Conservation (phyloP, 2,797 vertebrate species). For the Sebastes wilsoni region DNA sequence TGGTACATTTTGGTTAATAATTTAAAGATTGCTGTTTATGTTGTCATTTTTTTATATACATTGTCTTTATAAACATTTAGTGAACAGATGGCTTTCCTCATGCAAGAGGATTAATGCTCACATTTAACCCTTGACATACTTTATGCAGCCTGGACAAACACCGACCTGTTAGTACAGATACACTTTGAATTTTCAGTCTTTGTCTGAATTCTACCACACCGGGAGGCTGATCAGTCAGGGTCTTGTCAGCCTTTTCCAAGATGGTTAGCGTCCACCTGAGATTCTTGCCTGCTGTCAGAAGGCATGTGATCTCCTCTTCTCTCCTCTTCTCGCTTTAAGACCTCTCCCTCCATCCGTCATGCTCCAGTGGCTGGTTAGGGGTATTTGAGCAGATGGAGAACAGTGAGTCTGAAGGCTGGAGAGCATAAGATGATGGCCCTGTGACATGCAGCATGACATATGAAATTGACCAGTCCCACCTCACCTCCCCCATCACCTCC, state of each 20-base stretch:
- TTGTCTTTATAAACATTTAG: not conserved
- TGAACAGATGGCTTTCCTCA: not conserved
- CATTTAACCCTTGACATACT: not conserved
- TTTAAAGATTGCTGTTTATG: not conserved
- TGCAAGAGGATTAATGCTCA: not conserved
- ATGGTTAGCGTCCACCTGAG: not conserved
- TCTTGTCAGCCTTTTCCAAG: conserved; percentile 2
- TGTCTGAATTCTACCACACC: not conserved
- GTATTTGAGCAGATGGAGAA: conserved; percentile 38
- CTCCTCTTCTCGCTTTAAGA: not conserved
- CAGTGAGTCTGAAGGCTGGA: conserved; percentile 37
- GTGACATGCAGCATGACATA: conserved; percentile 42
- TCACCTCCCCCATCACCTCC: not conserved
- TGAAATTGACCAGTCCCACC: not conserved
- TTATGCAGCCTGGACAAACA: not conserved
- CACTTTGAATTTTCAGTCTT: not conserved
- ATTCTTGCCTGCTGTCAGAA: conserved; percentile 7
- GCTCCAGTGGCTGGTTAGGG: conserved; percentile 31
- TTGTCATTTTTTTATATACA: not conserved
- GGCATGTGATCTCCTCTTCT: not conserved
- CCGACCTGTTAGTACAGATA: not conserved
- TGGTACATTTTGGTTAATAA: not conserved
- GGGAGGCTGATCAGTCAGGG: not conserved
- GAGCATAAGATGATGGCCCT: conserved; percentile 36
- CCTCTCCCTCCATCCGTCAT: conserved; percentile 29